phyloP scores from a whole-genome alignment of 2,888 invertebrate genomes.

The Drosophila melanocephala region DNA sequence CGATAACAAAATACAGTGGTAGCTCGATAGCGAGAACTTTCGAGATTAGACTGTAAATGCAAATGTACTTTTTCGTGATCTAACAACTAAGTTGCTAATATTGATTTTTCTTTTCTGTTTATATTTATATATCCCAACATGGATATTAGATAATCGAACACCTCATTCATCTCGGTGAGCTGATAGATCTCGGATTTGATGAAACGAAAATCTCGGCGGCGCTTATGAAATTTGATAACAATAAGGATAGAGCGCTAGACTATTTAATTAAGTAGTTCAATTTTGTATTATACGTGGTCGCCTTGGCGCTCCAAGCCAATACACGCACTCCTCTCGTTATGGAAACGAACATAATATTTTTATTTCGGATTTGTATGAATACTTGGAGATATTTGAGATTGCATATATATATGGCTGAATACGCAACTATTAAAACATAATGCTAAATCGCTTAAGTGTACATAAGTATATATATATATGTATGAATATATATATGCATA shows the following conservation, averaged over 20 bases:
- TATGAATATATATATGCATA: slow-evolving; percentile 30
- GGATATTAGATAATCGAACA: slow-evolving; percentile 91
- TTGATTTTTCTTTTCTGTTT: neutral
- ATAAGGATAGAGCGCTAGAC: slow-evolving; percentile 94
- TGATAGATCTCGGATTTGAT: slow-evolving; percentile 93
- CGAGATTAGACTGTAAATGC: too few species aligned
- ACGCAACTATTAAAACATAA: slow-evolving; percentile 38
- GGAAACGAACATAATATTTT: slow-evolving; percentile 29
- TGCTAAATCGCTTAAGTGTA: slow-evolving; percentile 55
- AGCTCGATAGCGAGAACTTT: neutral
- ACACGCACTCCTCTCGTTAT: slow-evolving; percentile 39
- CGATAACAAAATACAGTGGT: neutral
- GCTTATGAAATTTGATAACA: slow-evolving; percentile 91
- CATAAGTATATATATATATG: slow-evolving; percentile 36
- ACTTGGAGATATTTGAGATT: slow-evolving; percentile 27
- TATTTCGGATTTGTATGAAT: slow-evolving; percentile 38
- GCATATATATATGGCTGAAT: slow-evolving; percentile 31
- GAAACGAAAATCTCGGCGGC: slow-evolving; percentile 91
- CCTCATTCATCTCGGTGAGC: slow-evolving; percentile 91
- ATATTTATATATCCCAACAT: neutral
- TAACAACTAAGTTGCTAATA: neutral
- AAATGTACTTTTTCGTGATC: neutral
- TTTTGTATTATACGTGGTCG: slow-evolving; percentile 50
- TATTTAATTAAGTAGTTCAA: slow-evolving; percentile 90
- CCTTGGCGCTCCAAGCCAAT: slow-evolving; percentile 33